Conservation (phyloP, 2,797 vertebrate species). For the Tarsius wallacei region DNA sequence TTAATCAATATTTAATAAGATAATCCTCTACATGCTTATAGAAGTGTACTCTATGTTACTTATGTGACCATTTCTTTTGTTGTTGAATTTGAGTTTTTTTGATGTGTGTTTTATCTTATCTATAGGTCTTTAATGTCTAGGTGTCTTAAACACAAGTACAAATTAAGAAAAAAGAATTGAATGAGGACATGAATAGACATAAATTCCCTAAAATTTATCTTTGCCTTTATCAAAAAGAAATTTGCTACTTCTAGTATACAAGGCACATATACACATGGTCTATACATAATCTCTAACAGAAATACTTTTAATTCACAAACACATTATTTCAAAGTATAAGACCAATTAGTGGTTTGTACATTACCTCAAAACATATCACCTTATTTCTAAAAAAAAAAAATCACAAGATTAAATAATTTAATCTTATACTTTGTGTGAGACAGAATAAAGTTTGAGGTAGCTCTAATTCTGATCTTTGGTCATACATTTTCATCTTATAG, state of each 20-base stretch:
- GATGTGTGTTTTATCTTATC: neutral
- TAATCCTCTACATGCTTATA: neutral
- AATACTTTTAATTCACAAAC: constrained; percentile 1
- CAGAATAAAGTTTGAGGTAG: neutral
- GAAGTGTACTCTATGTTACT: neutral
- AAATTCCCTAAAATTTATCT: constrained; percentile 35
- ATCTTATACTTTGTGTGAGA: neutral
- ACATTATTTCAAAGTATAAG: neutral
- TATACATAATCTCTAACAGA: neutral
- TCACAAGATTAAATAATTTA: neutral
- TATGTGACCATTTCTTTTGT: neutral
- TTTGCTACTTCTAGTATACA: neutral
- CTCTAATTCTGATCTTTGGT: neutral
- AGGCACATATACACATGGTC: neutral
- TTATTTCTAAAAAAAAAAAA: constrained; percentile 10
- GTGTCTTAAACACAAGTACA: neutral
- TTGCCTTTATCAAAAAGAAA: neutral
- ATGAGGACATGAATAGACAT: neutral
- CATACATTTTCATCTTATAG: neutral
- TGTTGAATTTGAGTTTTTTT: neutral
- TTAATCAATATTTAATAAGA: neutral
- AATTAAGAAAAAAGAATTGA: neutral
- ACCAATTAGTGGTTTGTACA: neutral
- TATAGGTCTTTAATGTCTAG: neutral
- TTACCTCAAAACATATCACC: neutral